Base-by-base conservation (phyloP, 2,113 vertebrate species). In the Oryzias celebensis region DNA sequence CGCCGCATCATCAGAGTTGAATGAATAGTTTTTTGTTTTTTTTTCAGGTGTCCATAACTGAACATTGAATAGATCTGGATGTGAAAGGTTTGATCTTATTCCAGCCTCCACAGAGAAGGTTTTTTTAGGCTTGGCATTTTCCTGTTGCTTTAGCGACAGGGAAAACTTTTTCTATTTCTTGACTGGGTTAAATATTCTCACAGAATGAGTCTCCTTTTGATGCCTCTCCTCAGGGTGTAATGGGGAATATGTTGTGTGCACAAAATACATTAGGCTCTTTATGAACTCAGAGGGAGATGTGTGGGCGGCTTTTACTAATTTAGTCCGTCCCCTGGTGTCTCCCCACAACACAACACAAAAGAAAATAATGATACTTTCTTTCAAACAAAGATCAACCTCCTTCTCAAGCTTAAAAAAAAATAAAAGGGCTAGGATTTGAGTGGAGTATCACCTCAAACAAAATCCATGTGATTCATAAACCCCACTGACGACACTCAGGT, bases 101-200 rank as follows among this genome's bases (percentile, higher is more conserved):
- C 22, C 47, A 13, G 55, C 67, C 71, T 66, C 69, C 69, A 18
- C 54, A 54, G 63, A 78, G 54, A 60, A 16, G 50, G 67, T 64
- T 68, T 36, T 36, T 68, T 68, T 43, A 17, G 44, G 18, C 47
- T 52, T 77, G 68, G 61, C 68, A 63, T 81, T 57, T 75, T 31
- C 42, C 18, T 55, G 73, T 75, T 81, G 72, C 77, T 73, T 73
- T 71, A 71, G 81, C 74, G 83, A 83, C 80, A 56, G 44, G 59
- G 42, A 73, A 63, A 58, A 24, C 3, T 7, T 57, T 22, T 43
- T 15, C 52, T 24, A 31, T 14, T 16, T 44, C 49, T 61, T 20
- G 31, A 52, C 28, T 52, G 45, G 18, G 4, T 50, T 52, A 28
- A 50, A 52, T 50, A 48, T 54, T 14, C 26, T 3, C 18, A 28